A percentile compares a stretch with the other conserved stretches of the same genome.
These are phyloP conservation scores for Pluvialis apricaria DNA, from an alignment of 2,113 vertebrate genomes.

Conservation along the genomic window DNA sequence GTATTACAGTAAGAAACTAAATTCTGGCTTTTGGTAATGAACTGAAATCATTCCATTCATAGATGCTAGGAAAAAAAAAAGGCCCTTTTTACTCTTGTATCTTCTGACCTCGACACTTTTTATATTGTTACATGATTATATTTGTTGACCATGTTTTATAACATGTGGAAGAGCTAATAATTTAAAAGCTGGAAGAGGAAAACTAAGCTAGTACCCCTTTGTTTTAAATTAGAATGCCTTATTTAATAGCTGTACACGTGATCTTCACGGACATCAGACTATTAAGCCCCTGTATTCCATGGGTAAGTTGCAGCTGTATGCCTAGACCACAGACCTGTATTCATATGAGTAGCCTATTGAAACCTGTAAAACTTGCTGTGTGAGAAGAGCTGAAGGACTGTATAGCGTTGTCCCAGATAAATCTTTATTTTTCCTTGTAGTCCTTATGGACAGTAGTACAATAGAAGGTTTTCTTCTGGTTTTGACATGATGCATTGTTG, in stretches of 20 bases:
- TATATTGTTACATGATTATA: constrained; percentile 5
- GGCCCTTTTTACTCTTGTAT: constrained; percentile 21
- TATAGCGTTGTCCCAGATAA: background rate
- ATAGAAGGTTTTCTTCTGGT: background rate
- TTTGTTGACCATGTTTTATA: constrained; percentile 7
- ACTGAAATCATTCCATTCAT: constrained; percentile 72
- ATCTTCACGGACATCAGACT: background rate
- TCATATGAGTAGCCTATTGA: background rate
- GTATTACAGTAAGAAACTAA: constrained; percentile 15
- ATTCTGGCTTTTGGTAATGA: constrained; percentile 62
- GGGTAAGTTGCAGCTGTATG: background rate
- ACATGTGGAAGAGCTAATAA: constrained; percentile 4
- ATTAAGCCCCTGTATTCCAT: background rate
- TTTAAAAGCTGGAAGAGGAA: constrained; percentile 4
- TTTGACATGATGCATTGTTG: background rate
- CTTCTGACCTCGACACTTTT: constrained; percentile 26
- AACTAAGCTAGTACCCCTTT: background rate
- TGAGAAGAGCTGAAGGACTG: background rate
- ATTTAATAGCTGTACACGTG: background rate
- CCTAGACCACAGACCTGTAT: background rate
- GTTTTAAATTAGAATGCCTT: background rate
- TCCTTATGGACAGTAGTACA: background rate
- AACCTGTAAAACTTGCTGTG: background rate
- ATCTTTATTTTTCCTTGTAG: background rate
- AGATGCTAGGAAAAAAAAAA: background rate